Conservation (phyloP, 2,888 invertebrate species). For the Arge pagana region DNA sequence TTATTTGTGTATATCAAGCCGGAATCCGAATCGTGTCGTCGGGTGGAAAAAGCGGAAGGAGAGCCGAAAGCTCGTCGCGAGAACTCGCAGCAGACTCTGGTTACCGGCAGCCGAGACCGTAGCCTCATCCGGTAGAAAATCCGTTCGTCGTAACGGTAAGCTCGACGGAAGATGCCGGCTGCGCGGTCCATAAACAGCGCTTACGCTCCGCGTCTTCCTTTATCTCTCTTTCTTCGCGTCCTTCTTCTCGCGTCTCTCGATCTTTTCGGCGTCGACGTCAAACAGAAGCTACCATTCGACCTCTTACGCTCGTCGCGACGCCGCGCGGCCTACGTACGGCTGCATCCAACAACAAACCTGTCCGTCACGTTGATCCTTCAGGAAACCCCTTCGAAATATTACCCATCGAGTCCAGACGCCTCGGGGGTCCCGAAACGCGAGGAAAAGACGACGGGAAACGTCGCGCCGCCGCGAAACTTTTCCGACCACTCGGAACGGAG, state of each 20-base stretch:
- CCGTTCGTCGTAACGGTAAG: slow-evolving; percentile 51
- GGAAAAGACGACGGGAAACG: not conserved
- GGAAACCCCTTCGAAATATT: slow-evolving; percentile 39
- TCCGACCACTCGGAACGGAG: too few species aligned
- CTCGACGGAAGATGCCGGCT: slow-evolving; percentile 53
- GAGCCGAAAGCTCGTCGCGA: slow-evolving; percentile 12
- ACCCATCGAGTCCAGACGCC: slow-evolving; percentile 33
- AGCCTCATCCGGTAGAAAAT: slow-evolving; percentile 50
- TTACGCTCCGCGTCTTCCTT: slow-evolving; percentile 39
- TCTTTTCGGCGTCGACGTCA: not conserved
- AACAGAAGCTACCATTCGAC: too few species aligned
- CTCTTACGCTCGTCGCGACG: not conserved
- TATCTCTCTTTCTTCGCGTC: too few species aligned
- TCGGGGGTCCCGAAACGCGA: not conserved
- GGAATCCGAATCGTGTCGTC: slow-evolving; percentile 8
- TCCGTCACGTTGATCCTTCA: slow-evolving; percentile 32
- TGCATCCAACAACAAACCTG: slow-evolving; percentile 15
- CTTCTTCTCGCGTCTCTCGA: too few species aligned
- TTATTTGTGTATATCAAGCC: slow-evolving; percentile 42
- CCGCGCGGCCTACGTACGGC: not conserved
- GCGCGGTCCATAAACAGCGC: slow-evolving; percentile 56
- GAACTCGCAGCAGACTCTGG: too few species aligned
- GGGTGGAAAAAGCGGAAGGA: not conserved
- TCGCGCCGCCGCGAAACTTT: too few species aligned
- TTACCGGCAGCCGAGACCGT: slow-evolving; percentile 28